Conservation (phyloP, 2,888 invertebrate genomes). For the Platycheirus rosarum region DNA sequence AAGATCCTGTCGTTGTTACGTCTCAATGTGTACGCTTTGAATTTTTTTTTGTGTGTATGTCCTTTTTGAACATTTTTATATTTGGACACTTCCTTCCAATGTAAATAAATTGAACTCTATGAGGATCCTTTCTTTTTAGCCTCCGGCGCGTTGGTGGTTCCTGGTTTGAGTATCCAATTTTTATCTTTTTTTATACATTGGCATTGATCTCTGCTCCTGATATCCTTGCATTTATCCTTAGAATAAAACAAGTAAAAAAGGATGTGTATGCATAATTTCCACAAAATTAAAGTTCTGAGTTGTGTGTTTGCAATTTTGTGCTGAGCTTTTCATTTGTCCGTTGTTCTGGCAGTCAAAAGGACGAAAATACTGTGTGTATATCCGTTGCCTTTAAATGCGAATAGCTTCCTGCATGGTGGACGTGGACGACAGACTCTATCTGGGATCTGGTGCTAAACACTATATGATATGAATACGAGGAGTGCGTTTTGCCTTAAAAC, state of each 20-base stretch:
- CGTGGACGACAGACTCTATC: slow-evolving; percentile 10
- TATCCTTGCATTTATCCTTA: slow-evolving; percentile 64
- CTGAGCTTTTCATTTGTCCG: slow-evolving; percentile 55
- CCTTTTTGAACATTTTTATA: slow-evolving; percentile 63
- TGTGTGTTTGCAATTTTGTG: slow-evolving; percentile 64
- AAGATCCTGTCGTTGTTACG: slow-evolving; percentile 64
- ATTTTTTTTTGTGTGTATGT: slow-evolving; percentile 46
- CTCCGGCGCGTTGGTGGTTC: slow-evolving; percentile 20
- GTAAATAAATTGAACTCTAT: slow-evolving; percentile 72
- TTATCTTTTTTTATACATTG: slow-evolving; percentile 47
- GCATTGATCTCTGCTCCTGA: slow-evolving; percentile 69
- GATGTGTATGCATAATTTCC: slow-evolving; percentile 73
- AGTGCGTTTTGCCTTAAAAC: slow-evolving; percentile 56
- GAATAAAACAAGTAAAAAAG: slow-evolving; percentile 36
- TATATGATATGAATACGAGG: slow-evolving; percentile 47
- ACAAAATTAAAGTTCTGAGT: slow-evolving; percentile 70
- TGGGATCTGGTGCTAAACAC: slow-evolving; percentile 10
- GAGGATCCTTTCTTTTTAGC: slow-evolving; percentile 45
- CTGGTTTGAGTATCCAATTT: slow-evolving; percentile 29
- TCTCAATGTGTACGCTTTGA: slow-evolving; percentile 71
- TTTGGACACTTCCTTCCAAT: slow-evolving; percentile 74
- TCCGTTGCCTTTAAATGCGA: slow-evolving; percentile 63
- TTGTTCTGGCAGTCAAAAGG: slow-evolving; percentile 23
- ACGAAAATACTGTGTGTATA: slow-evolving; percentile 49
- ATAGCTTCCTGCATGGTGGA: slow-evolving; percentile 56